These are phyloP conservation scores for Aselliscus stoliczkanus DNA, from an alignment of 2,797 vertebrate genomes.

Conservation along the genomic window DNA sequence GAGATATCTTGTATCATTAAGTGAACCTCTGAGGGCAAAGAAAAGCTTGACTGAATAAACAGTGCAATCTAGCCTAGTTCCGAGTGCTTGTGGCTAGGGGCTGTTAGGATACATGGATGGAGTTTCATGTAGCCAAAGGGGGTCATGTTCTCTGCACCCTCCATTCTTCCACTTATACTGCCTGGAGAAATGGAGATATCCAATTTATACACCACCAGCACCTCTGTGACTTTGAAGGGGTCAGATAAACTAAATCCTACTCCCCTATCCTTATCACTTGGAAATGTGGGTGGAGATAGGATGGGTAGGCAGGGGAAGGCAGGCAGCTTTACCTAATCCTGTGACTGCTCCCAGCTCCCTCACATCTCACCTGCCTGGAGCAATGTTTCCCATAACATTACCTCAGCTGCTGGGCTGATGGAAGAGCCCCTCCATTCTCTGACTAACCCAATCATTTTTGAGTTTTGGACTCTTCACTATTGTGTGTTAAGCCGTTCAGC, in stretches of 20 bases:
- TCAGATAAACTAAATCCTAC: not conserved
- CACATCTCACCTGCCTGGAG: rapidly evolving
- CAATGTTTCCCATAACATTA: not conserved
- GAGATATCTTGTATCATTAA: constrained; percentile 48
- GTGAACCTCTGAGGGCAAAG: constrained; percentile 24
- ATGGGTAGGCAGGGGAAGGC: not conserved
- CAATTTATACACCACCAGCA: not conserved
- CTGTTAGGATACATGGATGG: rapidly evolving
- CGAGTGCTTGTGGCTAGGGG: not conserved
- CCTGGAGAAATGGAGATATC: not conserved
- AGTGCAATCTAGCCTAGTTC: not conserved
- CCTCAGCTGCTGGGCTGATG: not conserved
- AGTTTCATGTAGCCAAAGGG: not conserved
- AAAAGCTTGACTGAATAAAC: not conserved
- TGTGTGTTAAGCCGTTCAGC: not conserved
- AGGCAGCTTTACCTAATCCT: not conserved
- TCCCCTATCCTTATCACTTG: not conserved
- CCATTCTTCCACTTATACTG: not conserved
- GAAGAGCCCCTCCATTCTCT: not conserved
- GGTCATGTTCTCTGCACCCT: rapidly evolving
- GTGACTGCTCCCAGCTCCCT: rapidly evolving
- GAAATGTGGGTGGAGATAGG: not conserved
- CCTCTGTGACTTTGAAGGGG: not conserved
- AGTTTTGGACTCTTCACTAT: not conserved
- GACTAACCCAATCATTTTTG: not conserved